These are phyloP conservation scores for Micronycteris hirsuta DNA, from an alignment of 2,113 vertebrate species.

Conservation along the genomic window DNA sequence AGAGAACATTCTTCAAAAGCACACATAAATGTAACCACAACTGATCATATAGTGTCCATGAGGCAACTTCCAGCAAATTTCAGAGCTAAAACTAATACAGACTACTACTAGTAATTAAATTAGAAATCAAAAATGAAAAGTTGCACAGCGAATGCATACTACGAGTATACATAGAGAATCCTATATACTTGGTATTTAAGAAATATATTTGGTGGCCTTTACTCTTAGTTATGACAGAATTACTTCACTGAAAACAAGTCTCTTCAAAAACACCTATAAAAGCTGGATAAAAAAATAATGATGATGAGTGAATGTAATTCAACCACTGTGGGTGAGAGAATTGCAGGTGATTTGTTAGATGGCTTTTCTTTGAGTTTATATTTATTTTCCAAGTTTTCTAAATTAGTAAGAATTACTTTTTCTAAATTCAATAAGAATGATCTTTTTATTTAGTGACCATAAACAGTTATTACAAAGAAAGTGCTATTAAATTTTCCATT, in stretches of 20 bases:
- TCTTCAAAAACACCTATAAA: background rate
- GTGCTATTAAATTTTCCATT: background rate
- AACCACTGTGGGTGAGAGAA: background rate
- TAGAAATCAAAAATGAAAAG: background rate
- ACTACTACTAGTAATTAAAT: background rate
- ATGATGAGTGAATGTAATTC: background rate
- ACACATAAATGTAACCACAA: background rate
- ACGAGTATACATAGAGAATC: background rate
- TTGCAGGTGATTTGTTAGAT: background rate
- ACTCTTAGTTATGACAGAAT: background rate
- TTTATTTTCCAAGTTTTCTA: background rate
- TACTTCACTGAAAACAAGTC: background rate
- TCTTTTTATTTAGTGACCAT: background rate
- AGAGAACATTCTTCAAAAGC: background rate
- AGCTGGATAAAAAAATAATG: background rate
- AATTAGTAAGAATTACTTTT: background rate
- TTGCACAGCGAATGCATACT: too few species aligned
- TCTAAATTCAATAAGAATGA: background rate
- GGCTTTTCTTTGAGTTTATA: background rate
- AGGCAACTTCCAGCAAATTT: background rate
- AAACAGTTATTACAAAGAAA: conserved; percentile 11
- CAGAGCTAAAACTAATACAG: background rate
- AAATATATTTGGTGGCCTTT: background rate
- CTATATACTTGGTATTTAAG: background rate
- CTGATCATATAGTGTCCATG: background rate